Evolutionary conservation across 1,140 invertebrate genomes (phyloP).

Genomic region (Oryctes rhinoceros): DNA sequence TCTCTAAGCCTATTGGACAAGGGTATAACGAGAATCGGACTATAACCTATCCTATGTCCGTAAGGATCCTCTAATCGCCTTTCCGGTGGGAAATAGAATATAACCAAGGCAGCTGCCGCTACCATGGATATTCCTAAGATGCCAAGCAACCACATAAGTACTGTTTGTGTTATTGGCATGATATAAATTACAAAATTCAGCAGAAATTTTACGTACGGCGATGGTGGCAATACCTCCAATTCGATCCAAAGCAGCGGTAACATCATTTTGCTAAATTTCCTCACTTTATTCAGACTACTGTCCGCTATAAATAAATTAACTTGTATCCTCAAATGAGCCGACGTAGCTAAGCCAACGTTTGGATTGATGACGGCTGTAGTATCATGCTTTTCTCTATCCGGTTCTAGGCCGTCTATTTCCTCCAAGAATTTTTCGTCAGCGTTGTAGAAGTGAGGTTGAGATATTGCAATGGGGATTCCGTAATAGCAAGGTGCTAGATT

Average conservation of each 20-base stretch:
- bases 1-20: slow-evolving; percentile 43
- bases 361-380: slow-evolving; percentile 61
- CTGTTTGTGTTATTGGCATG: slow-evolving; percentile 57
- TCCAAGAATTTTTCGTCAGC: slow-evolving; percentile 71
- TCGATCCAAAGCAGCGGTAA: slow-evolving; percentile 74
- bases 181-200: slow-evolving; percentile 56
- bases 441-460: slow-evolving; percentile 81
- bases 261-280: slow-evolving; percentile 67
- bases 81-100: slow-evolving; percentile 41
- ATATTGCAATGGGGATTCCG: slow-evolving; percentile 75
- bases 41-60: slow-evolving; percentile 44
- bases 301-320: slow-evolving; percentile 71
- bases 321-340: slow-evolving; percentile 69
- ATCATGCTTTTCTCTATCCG: slow-evolving; percentile 66
- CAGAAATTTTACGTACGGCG: slow-evolving; percentile 53
- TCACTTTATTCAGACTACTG: slow-evolving; percentile 64
- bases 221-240: slow-evolving; percentile 62
- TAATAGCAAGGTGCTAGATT: slow-evolving; percentile 78
- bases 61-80: slow-evolving; percentile 42
- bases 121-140: slow-evolving; percentile 59
- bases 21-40: slow-evolving; percentile 45
- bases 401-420: slow-evolving; percentile 72
- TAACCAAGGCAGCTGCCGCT: slow-evolving; percentile 55
- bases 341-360: slow-evolving; percentile 67
- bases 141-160: slow-evolving; percentile 58